Evolutionary conservation across 2,888 invertebrate species (phyloP).

Genomic region (Dynastes hyllus): DNA sequence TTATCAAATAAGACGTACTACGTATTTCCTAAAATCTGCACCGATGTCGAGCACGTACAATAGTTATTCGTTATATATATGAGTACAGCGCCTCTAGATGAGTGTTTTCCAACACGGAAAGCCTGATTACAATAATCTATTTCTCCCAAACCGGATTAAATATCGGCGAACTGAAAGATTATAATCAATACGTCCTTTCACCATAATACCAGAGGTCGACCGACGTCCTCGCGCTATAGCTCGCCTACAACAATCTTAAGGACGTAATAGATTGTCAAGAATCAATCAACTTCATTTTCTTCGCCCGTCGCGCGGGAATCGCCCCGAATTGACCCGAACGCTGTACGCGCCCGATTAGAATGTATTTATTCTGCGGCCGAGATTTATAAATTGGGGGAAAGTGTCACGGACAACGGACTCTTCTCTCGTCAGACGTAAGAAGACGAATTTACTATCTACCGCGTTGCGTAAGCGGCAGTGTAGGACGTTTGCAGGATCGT

Average conservation of each 20-base stretch:
- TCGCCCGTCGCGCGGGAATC: not conserved
- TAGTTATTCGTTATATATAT: too few species aligned
- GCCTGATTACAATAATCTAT: not conserved
- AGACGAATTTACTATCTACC: constrained; percentile 30
- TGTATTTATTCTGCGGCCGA: constrained; percentile 36
- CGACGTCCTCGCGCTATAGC: not conserved
- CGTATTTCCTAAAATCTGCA: too few species aligned
- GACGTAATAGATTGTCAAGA: constrained; percentile 34
- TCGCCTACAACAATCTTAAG: constrained; percentile 15
- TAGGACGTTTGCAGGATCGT: not conserved
- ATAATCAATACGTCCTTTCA: too few species aligned
- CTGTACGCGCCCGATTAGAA: constrained; percentile 34
- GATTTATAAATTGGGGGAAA: constrained; percentile 43
- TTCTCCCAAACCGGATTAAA: not conserved
- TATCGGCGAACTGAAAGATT: too few species aligned
- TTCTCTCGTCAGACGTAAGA: constrained; percentile 38
- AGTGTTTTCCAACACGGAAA: too few species aligned
- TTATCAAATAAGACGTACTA: too few species aligned
- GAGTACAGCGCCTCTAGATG: too few species aligned
- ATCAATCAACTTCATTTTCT: constrained; percentile 34
- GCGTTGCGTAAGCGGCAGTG: not conserved
- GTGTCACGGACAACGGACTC: constrained; percentile 43
- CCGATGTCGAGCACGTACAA: too few species aligned
- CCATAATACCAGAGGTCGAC: too few species aligned
- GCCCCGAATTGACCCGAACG: constrained; percentile 19